Evolutionary conservation across 2,888 invertebrate genomes (phyloP).

Genomic region (Archips crataeganus): DNA sequence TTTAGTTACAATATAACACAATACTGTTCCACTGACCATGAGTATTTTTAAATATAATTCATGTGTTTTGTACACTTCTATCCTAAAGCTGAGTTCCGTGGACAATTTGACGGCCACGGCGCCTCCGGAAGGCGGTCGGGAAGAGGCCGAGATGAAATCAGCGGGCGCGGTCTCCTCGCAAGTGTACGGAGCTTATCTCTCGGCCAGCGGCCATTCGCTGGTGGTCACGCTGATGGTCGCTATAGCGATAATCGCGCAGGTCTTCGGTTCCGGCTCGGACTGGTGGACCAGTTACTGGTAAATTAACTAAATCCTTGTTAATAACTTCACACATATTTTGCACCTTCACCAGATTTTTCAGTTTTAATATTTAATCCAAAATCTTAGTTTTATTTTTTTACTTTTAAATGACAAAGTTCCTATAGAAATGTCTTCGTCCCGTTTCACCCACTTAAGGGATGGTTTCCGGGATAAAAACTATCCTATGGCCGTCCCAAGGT

Average conservation of each 20-base stretch:
- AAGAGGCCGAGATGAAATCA: constrained; percentile 85
- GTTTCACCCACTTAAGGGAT: too few species aligned
- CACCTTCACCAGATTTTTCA: too few species aligned
- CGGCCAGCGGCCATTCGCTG: constrained; percentile 89
- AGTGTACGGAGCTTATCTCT: constrained; percentile 89
- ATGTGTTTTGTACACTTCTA: constrained; percentile 32
- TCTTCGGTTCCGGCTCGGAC: constrained; percentile 90
- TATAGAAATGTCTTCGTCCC: too few species aligned
- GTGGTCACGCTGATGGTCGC: constrained; percentile 86
- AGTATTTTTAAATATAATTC: too few species aligned
- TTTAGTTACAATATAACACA: too few species aligned
- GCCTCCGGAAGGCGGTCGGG: constrained; percentile 79
- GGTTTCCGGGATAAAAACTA: too few species aligned
- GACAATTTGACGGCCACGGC: constrained; percentile 82
- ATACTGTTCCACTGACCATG: too few species aligned
- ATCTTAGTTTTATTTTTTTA: too few species aligned
- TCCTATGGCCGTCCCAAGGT: too few species aligned
- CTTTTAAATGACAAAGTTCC: too few species aligned
- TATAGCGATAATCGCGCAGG: constrained; percentile 89
- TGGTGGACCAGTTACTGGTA: constrained; percentile 93
- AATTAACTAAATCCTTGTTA: constrained; percentile 39
- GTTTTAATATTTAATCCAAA: too few species aligned
- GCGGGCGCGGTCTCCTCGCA: constrained; percentile 87
- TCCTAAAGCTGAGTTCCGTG: constrained; percentile 82
- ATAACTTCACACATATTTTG: neutral